Conservation (phyloP, 2,888 invertebrate genomes). For the Odontocolon sp. region DNA sequence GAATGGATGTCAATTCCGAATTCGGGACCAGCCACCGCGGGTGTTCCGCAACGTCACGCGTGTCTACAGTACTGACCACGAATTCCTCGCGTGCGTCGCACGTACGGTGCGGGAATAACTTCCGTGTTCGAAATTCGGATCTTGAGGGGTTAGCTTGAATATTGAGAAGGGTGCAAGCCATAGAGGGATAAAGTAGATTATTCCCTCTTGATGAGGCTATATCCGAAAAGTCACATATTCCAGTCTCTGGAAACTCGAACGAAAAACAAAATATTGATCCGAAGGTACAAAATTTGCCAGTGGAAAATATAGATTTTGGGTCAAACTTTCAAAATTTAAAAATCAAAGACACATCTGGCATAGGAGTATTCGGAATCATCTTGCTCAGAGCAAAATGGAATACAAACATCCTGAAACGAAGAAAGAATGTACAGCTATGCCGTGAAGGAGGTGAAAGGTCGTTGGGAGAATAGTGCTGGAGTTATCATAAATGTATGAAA, state of each 20-base stretch:
- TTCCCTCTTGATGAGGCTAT: too few relatives aligned
- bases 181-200: background rate
- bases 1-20: conserved; percentile 62
- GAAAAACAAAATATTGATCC: too few relatives aligned
- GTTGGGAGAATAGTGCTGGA: background rate
- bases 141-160: conserved; percentile 22
- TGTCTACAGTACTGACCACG: conserved; percentile 59
- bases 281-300: too few relatives aligned
- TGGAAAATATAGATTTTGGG: too few relatives aligned
- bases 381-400: background rate
- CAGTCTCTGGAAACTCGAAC: too few relatives aligned
- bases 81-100: conserved; percentile 61
- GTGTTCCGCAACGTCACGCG: conserved; percentile 60
- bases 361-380: too few relatives aligned
- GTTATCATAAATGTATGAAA: conserved; percentile 52
- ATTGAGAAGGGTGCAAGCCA: conserved; percentile 8
- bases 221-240: too few relatives aligned
- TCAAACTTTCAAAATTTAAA: too few relatives aligned
- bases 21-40: conserved; percentile 57
- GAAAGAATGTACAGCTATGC: background rate
- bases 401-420: background rate
- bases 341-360: too few relatives aligned
- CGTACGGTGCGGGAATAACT: conserved; percentile 61
- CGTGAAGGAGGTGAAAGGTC: too few relatives aligned
- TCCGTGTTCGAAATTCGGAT: conserved; percentile 59